Evolutionary conservation across 2,888 invertebrate species (phyloP).

Genomic region (Ceriagrion tenellum): DNA sequence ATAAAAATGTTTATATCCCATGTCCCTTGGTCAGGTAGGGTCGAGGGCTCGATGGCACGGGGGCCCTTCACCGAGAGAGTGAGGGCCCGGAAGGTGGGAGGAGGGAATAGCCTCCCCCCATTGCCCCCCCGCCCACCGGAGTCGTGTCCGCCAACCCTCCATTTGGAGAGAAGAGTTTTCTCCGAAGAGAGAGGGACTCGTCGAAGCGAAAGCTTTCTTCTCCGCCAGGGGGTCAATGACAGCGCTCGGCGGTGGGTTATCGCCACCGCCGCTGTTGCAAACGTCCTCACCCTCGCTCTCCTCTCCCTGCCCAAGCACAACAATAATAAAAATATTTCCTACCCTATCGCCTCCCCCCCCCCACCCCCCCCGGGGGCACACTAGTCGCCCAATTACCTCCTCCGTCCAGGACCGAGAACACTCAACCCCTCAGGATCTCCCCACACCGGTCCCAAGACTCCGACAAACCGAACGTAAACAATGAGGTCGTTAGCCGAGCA

Average conservation of each 20-base stretch:
- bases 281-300: neutral
- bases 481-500: neutral
- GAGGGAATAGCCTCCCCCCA: neutral
- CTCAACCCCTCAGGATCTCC: neutral
- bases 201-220: conserved; percentile 55
- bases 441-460: neutral
- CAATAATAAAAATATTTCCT: no score
- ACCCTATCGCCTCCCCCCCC: no score
- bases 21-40: no score
- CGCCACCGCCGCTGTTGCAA: neutral
- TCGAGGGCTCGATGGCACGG: no score
- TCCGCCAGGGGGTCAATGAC: conserved; percentile 41
- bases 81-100: neutral
- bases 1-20: no score
- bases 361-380: neutral
- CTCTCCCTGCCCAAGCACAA: no score
- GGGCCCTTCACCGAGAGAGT: no score
- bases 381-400: neutral
- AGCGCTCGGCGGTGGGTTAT: conserved; percentile 2
- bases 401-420: neutral
- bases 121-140: neutral
- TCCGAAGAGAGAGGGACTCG: neutral
- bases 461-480: conserved; percentile 56
- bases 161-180: neutral
- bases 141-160: no score